phyloP scores from a whole-genome alignment of 2,888 invertebrate species.

The Ennomos erosarius region DNA sequence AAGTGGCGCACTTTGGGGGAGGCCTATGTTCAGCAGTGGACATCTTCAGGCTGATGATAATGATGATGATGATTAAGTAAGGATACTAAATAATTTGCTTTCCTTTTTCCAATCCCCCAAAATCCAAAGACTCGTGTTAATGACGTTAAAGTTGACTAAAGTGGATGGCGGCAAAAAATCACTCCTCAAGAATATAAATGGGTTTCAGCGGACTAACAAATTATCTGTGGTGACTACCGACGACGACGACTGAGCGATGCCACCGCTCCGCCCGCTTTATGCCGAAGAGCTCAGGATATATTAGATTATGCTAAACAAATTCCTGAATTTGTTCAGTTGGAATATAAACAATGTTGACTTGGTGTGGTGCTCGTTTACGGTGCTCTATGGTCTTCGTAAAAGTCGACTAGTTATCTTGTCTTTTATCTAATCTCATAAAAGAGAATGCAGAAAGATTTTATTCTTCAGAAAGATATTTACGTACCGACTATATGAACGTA shows the following conservation, averaged over 20 bases:
- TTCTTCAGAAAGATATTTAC: too few relatives aligned
- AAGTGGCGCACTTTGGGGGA: too few relatives aligned
- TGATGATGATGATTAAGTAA: too few relatives aligned
- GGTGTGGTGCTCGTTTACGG: neutral
- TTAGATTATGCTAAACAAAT: slow-evolving; percentile 13
- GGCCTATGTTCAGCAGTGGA: too few relatives aligned
- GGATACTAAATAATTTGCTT: neutral
- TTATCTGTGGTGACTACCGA: slow-evolving; percentile 8
- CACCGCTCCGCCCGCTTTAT: neutral
- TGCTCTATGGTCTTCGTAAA: too few relatives aligned
- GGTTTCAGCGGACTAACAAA: slow-evolving; percentile 5
- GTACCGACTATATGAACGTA: too few relatives aligned
- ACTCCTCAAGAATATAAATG: slow-evolving; percentile 19
- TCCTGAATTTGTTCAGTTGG: slow-evolving; percentile 3
- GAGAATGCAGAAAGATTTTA: too few relatives aligned
- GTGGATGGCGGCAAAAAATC: slow-evolving; percentile 18
- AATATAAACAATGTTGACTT: neutral
- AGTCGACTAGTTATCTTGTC: too few relatives aligned
- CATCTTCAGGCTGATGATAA: too few relatives aligned
- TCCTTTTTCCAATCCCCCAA: neutral
- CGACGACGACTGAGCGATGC: neutral
- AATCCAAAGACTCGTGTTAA: slow-evolving; percentile 4
- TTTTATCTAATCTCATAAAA: too few relatives aligned
- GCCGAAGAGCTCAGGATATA: slow-evolving; percentile 1
- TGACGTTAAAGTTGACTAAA: slow-evolving; percentile 17